Evolutionary conservation across 2,797 vertebrate genomes (phyloP), one percentile per base, ranked within the genome.

Genomic region (Xerus rutilus): DNA sequence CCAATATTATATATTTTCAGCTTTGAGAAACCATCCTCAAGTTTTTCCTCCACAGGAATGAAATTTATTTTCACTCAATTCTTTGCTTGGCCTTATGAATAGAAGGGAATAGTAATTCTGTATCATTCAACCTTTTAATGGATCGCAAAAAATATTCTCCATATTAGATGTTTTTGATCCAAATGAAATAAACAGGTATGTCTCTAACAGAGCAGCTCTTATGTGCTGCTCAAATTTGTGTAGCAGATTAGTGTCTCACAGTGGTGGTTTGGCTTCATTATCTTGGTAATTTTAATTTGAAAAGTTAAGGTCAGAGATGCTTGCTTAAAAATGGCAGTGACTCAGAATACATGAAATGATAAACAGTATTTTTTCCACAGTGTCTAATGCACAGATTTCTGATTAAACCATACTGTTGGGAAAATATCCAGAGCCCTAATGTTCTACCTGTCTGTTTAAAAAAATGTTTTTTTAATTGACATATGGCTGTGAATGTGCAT

Each of bases 211-310:
- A 69, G 21, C 28, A 30, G 70, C n/a, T 79, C 83, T 86, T 81
- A 28, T 49, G 65, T n/a, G 28, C 57, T 72, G 43, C 52, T 28
- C 52, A 93, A 57, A 79, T 86, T 62, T 86, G 62, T 73, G 77
- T 35, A 64, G 28, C 85, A 92, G 92, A 76, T 95, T 90, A 49
- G 45, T 88, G 74, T 85, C 74, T 94, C 79, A 89, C 28, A 43
- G 30, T 84, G 57, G 52, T 90, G 30, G 69, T 86, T 94, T 76
- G 65, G 72, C 39, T 74, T 93, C 85, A 93, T 96, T 85, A 28
- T 78, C 72, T 90, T 82, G n/a, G 69, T 91, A 59, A 93, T 97
- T 95, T 96, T 94, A 91, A 93, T 95, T 96, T 4, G 35, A 69
- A 97, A 95, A 92, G 79, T 90, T 49, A 30, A 91, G 73, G 73